Conservation (phyloP, 2,888 invertebrate genomes). For the Trissolcus brochymenae region DNA sequence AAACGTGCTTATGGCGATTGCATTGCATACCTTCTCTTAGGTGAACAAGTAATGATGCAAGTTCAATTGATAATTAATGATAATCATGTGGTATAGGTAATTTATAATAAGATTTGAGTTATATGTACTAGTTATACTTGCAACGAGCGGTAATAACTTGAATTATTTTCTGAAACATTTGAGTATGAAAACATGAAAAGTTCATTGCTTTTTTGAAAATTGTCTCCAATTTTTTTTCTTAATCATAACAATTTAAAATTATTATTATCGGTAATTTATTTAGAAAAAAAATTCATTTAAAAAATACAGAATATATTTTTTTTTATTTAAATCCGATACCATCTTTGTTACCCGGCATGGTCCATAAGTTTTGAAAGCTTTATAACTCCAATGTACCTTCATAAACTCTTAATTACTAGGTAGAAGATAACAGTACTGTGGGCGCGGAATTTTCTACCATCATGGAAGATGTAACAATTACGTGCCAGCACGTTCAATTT, state of each 20-base stretch:
- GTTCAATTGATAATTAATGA: not conserved
- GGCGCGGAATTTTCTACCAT: constrained; percentile 51
- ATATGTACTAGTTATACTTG: not conserved
- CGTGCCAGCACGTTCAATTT: too few relatives aligned
- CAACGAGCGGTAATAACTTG: too few relatives aligned
- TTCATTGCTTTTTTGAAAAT: not conserved
- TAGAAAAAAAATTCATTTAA: too few relatives aligned
- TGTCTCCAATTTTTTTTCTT: too few relatives aligned
- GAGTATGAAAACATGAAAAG: not conserved
- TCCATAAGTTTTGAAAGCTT: constrained; percentile 9
- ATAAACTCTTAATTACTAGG: constrained; percentile 71
- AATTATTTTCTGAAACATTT: too few relatives aligned
- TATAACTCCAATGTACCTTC: constrained; percentile 72
- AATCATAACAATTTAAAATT: too few relatives aligned
- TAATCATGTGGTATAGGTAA: constrained; percentile 6
- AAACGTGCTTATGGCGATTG: too few relatives aligned
- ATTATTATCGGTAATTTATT: too few relatives aligned
- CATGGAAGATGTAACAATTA: too few relatives aligned
- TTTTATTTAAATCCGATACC: too few relatives aligned
- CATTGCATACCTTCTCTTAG: too few relatives aligned
- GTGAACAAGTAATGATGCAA: not conserved
- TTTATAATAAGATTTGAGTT: not conserved
- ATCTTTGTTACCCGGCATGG: not conserved
- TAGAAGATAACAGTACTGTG: constrained; percentile 68
- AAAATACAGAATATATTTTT: too few relatives aligned